A percentile compares a stretch with the other conserved stretches of the same genome.
These are phyloP conservation scores for Borostomias antarcticus DNA, from an alignment of 2,797 vertebrate species.

Conservation along the genomic window DNA sequence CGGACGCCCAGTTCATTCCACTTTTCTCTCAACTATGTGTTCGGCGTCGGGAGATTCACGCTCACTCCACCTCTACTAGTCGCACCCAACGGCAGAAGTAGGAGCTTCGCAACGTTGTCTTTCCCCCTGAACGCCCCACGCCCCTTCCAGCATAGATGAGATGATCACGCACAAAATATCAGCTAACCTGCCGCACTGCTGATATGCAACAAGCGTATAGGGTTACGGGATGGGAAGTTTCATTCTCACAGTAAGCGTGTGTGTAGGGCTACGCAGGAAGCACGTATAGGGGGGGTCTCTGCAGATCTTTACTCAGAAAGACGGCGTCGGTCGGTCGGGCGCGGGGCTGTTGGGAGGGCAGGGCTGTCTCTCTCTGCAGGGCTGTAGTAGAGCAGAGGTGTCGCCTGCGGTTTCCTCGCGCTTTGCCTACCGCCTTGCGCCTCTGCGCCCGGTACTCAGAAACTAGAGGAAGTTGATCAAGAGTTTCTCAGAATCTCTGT, in stretches of 20 bases:
- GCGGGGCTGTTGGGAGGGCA: neutral
- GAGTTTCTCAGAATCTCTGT: conserved; percentile 71
- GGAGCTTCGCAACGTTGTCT: no score
- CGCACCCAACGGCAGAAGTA: no score
- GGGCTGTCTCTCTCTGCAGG: neutral
- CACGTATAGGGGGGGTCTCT: neutral
- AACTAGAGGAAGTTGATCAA: conserved; percentile 63
- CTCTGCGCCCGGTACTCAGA: conserved; percentile 30
- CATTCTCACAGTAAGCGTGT: neutral
- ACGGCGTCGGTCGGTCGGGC: neutral
- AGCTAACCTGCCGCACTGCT: no score
- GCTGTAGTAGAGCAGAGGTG: neutral
- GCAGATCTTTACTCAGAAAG: neutral
- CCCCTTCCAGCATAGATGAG: no score
- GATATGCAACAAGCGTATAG: no score
- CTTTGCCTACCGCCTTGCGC: neutral
- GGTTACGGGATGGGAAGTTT: neutral
- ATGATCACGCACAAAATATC: neutral
- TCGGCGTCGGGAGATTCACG: no score
- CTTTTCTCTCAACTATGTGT: no score
- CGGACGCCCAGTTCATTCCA: no score
- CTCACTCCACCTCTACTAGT: no score
- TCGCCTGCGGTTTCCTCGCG: no score
- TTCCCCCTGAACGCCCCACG: no score
- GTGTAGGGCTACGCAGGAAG: neutral